Evolutionary conservation across 2,797 vertebrate species (phyloP).

Genomic region (Cuniculus paca): DNA sequence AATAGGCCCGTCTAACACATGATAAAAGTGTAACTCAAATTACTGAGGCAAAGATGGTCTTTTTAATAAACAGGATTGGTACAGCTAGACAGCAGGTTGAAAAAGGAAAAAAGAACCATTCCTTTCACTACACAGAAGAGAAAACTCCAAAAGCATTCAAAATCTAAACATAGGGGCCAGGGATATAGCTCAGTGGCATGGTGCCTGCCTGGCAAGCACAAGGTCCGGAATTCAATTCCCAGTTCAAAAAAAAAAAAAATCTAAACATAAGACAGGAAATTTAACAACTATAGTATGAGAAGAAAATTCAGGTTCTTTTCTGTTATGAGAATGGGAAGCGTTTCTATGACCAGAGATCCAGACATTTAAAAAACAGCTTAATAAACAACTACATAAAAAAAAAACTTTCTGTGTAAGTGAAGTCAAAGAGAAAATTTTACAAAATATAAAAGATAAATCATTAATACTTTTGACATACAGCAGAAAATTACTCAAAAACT

Average conservation of each 20-base stretch:
- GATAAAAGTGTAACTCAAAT: neutral
- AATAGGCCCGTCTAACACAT: neutral
- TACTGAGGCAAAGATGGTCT: neutral
- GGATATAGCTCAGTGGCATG: too few relatives aligned
- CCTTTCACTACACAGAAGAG: neutral
- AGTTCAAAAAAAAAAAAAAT: neutral
- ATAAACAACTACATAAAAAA: constrained; percentile 32
- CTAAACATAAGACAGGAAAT: constrained; percentile 44
- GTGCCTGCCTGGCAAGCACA: too few relatives aligned
- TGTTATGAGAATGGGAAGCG: neutral
- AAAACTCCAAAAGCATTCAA: neutral
- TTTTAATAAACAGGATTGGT: neutral
- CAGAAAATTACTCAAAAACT: neutral
- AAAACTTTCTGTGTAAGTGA: neutral
- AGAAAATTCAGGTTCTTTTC: constrained; percentile 26
- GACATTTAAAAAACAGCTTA: neutral
- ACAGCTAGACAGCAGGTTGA: neutral
- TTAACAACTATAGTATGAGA: constrained; percentile 26
- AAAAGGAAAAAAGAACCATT: constrained; percentile 35
- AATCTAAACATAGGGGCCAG: too few relatives aligned
- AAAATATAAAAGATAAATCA: neutral
- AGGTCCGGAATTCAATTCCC: too few relatives aligned
- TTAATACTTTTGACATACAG: neutral
- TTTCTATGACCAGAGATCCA: constrained; percentile 9
- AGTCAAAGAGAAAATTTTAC: neutral